Percentiles rank a stretch among this genome's conserved stretches.
Evolutionary conservation across 2,888 invertebrate genomes (phyloP).

Genomic region (Chrysolina oricalcia): DNA sequence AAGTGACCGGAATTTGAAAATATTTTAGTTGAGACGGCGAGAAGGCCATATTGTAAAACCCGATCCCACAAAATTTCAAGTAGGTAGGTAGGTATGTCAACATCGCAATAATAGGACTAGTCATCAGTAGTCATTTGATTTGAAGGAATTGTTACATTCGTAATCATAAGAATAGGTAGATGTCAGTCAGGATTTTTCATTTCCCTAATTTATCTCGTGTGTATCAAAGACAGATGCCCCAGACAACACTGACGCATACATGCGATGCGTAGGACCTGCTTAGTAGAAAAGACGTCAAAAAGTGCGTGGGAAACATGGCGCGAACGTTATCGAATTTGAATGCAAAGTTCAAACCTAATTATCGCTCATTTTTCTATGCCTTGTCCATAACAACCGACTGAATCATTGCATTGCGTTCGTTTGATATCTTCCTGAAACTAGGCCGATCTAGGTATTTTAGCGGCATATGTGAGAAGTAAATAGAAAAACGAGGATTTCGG

Average conservation of each 20-base stretch:
- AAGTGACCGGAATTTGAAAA: no score
- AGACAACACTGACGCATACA: conserved; percentile 53
- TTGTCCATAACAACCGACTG: conserved; percentile 27
- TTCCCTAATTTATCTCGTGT: no score
- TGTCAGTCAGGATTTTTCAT: no score
- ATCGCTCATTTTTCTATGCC: conserved; percentile 33
- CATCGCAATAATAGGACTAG: no score
- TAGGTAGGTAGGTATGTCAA: no score
- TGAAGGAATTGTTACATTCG: no score
- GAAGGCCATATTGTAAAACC: no score
- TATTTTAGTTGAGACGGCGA: no score
- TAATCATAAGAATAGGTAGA: no score
- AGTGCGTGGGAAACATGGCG: conserved; percentile 64
- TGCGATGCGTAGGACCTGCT: conserved; percentile 58
- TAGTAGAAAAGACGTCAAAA: conserved; percentile 10
- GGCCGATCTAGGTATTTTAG: conserved; percentile 31
- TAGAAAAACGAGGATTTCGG: conserved; percentile 49
- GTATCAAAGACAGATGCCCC: neutral
- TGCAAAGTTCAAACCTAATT: conserved; percentile 8
- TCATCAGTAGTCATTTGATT: no score
- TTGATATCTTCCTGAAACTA: conserved; percentile 29
- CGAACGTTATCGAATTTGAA: conserved; percentile 58
- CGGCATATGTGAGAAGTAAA: conserved; percentile 13
- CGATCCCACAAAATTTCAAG: no score
- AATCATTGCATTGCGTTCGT: conserved; percentile 1